A percentile compares a stretch with the other conserved stretches of the same genome.
Evolutionary conservation across 2,797 vertebrate species (phyloP).

Genomic region (Austrolebias charrua): DNA sequence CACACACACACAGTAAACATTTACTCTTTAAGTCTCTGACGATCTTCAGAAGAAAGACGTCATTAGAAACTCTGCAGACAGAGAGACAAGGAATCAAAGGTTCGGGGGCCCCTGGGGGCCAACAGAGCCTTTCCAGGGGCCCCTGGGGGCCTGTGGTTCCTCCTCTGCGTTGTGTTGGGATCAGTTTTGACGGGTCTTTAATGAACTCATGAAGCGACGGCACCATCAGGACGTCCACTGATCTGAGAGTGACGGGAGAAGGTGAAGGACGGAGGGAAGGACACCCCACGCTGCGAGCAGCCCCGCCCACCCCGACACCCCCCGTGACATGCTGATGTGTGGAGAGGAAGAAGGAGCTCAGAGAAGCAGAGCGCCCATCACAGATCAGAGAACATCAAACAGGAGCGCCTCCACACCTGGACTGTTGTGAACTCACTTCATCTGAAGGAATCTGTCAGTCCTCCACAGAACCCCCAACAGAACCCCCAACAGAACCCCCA

Average conservation of each 20-base stretch:
- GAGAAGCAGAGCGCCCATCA: too few species aligned
- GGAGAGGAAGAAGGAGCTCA: too few species aligned
- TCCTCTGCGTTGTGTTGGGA: conserved; percentile 44
- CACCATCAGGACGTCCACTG: background rate
- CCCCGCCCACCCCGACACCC: conserved; percentile 11
- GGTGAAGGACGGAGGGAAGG: conserved; percentile 10
- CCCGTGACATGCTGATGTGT: too few species aligned
- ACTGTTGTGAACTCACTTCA: too few species aligned
- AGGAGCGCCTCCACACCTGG: too few species aligned
- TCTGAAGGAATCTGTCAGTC: too few species aligned
- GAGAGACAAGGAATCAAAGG: conserved; percentile 64
- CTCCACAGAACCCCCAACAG: too few species aligned
- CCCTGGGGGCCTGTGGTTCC: conserved; percentile 42
- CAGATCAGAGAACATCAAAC: too few species aligned
- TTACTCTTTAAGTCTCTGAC: background rate
- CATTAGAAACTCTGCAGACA: conserved; percentile 17
- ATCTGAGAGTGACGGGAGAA: conserved; percentile 15
- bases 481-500: too few species aligned
- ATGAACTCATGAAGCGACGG: conserved; percentile 75
- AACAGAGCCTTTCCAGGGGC: conserved; percentile 14
- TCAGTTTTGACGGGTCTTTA: conserved; percentile 72
- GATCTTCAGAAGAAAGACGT: conserved; percentile 22
- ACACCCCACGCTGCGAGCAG: conserved; percentile 21
- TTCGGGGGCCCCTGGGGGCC: conserved; percentile 45
- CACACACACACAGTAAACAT: conserved; percentile 9